These are phyloP conservation scores for Chrysogorgia sp. DNA, from an alignment of 92 coral and sea anemone genomes.

Conservation along the genomic window DNA sequence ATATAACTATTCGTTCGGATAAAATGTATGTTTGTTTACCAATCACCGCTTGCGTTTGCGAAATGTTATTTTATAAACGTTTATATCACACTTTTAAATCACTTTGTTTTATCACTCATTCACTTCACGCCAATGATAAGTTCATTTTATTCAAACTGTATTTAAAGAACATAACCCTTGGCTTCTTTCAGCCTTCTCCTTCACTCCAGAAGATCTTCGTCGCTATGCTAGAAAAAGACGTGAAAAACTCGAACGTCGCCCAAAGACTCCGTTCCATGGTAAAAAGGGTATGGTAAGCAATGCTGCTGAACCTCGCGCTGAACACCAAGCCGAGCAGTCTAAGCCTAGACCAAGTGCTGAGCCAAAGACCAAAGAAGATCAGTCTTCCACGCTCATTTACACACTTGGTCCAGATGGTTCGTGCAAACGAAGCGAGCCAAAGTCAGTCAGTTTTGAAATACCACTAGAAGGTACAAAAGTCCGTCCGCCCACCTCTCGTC, in stretches of 20 bases:
- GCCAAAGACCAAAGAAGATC: not conserved
- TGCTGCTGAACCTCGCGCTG: not conserved
- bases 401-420: not conserved
- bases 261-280: slow-evolving; percentile 6
- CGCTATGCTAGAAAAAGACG: slow-evolving; percentile 2
- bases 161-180: not conserved
- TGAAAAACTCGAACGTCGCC: not conserved
- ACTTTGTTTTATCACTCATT: too few relatives aligned
- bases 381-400: not conserved
- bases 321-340: slow-evolving; percentile 5
- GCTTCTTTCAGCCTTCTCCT: not conserved
- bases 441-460: not conserved
- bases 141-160: not conserved
- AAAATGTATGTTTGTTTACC: too few relatives aligned
- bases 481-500: slow-evolving; percentile 5
- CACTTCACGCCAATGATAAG: too few relatives aligned
- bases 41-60: too few relatives aligned
- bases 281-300: not conserved
- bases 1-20: too few relatives aligned
- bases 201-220: slow-evolving; percentile 2
- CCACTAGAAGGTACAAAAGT: not conserved
- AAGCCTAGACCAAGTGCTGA: not conserved
- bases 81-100: too few relatives aligned
- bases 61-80: too few relatives aligned
- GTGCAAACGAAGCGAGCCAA: not conserved